Base-by-base conservation (phyloP, 2,888 invertebrate species). In the Amblyteles armatorius region DNA sequence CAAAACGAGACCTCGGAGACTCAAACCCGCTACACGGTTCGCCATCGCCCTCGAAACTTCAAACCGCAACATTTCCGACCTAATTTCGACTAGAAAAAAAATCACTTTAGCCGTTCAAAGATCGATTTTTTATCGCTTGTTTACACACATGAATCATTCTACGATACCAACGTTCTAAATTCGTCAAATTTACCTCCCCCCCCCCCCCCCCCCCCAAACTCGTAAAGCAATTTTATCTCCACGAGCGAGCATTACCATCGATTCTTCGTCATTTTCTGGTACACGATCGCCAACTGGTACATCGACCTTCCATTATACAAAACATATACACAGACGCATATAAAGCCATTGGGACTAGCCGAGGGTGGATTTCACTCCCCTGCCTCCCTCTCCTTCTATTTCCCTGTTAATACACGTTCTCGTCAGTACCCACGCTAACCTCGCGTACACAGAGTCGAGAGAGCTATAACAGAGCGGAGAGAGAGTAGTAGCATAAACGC, bases 401-500 rank as follows among this genome's bases (percentile, higher is more conserved):
- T 63, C n/a, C 16, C 63, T 33, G 29, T 29, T 63, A 63, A 63
- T 63, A 29, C 63, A 63, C 63, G 63, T 29, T 63, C 16, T 63
- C 63, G 63, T 63, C 63, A 33, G 33, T 33, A n/a, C 63, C 29
- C 16, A 33, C 33, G 16, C 63, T 26, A 33, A 3, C 29, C 26
- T 63, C 19, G 4, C 63, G 33, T 16, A 63, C 22, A 11, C 40
- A 60, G 13, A 26, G 60, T 22, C 44, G 44, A n/a, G 33, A n/a
- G 26, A 72, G 33, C n/a, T 73, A 63, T 33, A 63, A 63, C 63
- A 29, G 74, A 29, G 33, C 29, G 48, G 63, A 63, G 33, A 55
- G 55, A 36, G 78, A 65, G 73, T 57, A 77, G 73, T 72, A 69
- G 77, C 73, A 81, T 81, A 73, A 84, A 81, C 77, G 63, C 83